A percentile compares a stretch with the other conserved stretches of the same genome.
These are phyloP conservation scores for Chelonus insularis DNA, from an alignment of 1,140 invertebrate species.

Conservation along the genomic window DNA sequence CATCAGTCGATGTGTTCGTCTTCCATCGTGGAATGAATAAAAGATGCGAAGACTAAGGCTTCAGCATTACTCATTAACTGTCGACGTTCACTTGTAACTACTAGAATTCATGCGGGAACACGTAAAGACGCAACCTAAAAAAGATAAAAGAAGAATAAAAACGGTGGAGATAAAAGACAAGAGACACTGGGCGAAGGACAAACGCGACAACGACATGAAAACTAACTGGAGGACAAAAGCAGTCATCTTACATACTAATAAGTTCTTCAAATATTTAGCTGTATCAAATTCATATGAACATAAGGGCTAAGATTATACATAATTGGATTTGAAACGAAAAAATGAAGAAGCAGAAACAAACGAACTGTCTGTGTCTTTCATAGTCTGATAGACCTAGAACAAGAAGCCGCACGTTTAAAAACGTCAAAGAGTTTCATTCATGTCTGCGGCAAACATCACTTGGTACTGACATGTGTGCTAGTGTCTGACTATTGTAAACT, in stretches of 20 bases:
- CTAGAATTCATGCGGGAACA: conserved; percentile 30
- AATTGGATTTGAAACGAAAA: too few relatives aligned
- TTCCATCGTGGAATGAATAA: conserved; percentile 43
- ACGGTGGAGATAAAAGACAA: conserved; percentile 36
- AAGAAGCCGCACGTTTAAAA: conserved; percentile 40
- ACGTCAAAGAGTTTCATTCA: conserved; percentile 57
- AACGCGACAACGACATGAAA: too few relatives aligned
- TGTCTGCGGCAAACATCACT: conserved; percentile 52
- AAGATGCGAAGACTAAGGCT: conserved; percentile 38
- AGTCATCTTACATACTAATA: too few relatives aligned
- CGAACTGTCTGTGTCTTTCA: conserved; percentile 34
- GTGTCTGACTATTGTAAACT: conserved; percentile 38
- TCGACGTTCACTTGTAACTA: conserved; percentile 3
- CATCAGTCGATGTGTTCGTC: conserved; percentile 35
- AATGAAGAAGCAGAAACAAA: conserved; percentile 29
- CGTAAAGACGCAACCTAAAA: conserved; percentile 18
- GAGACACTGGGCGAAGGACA: conserved; percentile 13
- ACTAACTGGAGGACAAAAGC: too few relatives aligned
- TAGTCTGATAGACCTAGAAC: neutral
- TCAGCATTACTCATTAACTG: conserved; percentile 41
- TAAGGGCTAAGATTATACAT: too few relatives aligned
- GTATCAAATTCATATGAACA: too few relatives aligned
- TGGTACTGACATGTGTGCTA: conserved; percentile 50
- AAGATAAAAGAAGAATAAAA: neutral
- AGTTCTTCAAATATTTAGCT: too few relatives aligned